Evolutionary conservation across 2,113 vertebrate genomes (phyloP).

Genomic region (Ia io): DNA sequence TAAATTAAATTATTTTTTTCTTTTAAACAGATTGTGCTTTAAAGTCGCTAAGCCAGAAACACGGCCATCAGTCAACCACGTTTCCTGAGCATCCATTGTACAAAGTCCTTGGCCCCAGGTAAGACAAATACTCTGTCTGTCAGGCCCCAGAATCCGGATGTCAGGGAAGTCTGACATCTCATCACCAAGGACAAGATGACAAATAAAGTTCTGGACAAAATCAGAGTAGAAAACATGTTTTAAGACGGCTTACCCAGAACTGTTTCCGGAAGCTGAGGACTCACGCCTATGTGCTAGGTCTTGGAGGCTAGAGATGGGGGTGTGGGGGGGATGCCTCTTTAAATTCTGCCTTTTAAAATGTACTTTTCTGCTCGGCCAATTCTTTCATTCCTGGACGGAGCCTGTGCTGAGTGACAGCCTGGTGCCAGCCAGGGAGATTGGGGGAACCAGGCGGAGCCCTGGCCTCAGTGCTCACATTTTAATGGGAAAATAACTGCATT

Average conservation of each 20-base stretch:
- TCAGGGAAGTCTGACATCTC: neutral
- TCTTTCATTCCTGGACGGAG: neutral
- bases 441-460: neutral
- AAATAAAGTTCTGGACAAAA: neutral
- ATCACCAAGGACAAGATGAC: neutral
- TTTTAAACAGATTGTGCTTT: neutral
- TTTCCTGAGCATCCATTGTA: neutral
- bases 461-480: neutral
- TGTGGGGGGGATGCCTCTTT: neutral
- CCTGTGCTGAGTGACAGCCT: neutral
- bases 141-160: neutral
- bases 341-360: neutral
- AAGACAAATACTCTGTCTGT: neutral
- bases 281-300: neutral
- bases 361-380: neutral
- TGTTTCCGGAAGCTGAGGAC: neutral
- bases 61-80: neutral
- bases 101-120: neutral
- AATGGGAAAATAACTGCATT: neutral
- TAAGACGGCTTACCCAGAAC: neutral
- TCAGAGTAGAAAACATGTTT: neutral
- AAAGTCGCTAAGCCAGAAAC: neutral
- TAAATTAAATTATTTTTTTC: neutral
- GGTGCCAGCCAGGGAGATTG: neutral
- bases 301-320: neutral